Percentiles rank a stretch among this genome's conserved stretches.
Conservation (phyloP, 2,797 vertebrate species). For the Odontamblyopus rebecca region DNA sequence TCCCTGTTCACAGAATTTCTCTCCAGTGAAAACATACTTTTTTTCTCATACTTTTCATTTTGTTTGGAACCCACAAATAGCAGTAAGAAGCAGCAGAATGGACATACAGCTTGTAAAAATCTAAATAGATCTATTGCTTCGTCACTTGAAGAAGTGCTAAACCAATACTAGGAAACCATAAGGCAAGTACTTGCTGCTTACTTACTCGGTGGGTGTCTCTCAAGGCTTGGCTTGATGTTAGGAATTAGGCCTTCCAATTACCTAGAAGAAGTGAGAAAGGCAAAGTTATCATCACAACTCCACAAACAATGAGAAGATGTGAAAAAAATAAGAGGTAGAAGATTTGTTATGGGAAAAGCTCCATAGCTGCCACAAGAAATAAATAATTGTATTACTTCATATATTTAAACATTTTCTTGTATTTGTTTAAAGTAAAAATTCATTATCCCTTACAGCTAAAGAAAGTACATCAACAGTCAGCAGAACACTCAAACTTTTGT, state of each 20-base stretch:
- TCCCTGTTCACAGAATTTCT: conserved; percentile 23
- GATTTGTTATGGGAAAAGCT: too few species aligned
- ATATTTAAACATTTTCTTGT: too few species aligned
- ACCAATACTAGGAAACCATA: background rate
- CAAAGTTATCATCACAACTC: background rate
- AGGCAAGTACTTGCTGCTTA: background rate
- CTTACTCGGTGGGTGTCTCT: background rate
- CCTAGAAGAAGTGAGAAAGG: background rate
- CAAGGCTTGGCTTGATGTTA: background rate
- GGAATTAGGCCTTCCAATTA: background rate
- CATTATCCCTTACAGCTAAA: too few species aligned
- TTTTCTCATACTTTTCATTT: background rate
- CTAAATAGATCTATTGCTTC: background rate
- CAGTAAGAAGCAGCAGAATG: conserved; percentile 11
- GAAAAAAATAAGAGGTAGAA: background rate
- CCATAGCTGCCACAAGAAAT: too few species aligned
- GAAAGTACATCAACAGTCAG: too few species aligned
- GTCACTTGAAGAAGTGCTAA: conserved; percentile 2
- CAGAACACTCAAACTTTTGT: too few species aligned
- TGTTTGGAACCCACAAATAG: conserved; percentile 11
- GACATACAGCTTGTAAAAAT: conserved; percentile 6
- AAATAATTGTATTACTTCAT: too few species aligned
- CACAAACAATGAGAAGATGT: too few species aligned
- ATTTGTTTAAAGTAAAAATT: too few species aligned
- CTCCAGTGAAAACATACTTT: background rate